Evolutionary conservation across 2,797 vertebrate genomes (phyloP), one percentile per base, ranked within the genome.

Genomic region (Sebastes melanostomus): DNA sequence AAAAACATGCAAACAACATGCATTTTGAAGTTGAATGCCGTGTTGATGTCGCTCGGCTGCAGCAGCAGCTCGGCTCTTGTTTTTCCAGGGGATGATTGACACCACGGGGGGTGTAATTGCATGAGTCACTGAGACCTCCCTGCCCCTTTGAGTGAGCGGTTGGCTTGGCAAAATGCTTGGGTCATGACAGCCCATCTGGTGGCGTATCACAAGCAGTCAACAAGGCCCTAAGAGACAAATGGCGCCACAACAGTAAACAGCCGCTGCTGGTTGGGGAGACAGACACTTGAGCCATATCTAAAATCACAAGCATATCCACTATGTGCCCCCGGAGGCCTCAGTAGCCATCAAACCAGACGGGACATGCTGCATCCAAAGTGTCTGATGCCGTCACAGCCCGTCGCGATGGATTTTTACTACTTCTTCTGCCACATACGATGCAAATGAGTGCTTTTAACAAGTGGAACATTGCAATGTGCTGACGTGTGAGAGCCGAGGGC

Each of bases 121-220:
- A 70, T 75, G 90, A 93, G 89, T 92, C 90, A 81, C 72, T 22
- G 58, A 72, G 86, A 90, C 89, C 92, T 92, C 60, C 32, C 36
- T 36, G 77, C 77, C 78, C 89, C 68, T 84, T n/a, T 72, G 89
- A 92, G 88, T 68, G 86, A 91, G 85, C 36, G 72, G 29, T 88
- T 69, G 80, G 83, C 91, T 89, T 50, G 20, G 79, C 72, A 87
- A 89, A 93, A 86, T 6, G 77, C 86, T 80, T 5, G 80, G 91
- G 91, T 93, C 92, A 82, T 85, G 91, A 91, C 93, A 91, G 80
- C 88, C 90, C 82, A 91, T 93, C 92, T 94, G 91, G 82, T 75
- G 72, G 81, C 22, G 58, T 84, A 81, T 93, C 89, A 66, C 86
- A 85, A 79, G 80, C 80, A 86, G 90, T 93, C 90, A 93, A 89